A percentile compares a stretch with the other conserved stretches of the same genome.
Evolutionary conservation across 2,113 vertebrate species (phyloP).

Genomic region (Eira barbara): DNA sequence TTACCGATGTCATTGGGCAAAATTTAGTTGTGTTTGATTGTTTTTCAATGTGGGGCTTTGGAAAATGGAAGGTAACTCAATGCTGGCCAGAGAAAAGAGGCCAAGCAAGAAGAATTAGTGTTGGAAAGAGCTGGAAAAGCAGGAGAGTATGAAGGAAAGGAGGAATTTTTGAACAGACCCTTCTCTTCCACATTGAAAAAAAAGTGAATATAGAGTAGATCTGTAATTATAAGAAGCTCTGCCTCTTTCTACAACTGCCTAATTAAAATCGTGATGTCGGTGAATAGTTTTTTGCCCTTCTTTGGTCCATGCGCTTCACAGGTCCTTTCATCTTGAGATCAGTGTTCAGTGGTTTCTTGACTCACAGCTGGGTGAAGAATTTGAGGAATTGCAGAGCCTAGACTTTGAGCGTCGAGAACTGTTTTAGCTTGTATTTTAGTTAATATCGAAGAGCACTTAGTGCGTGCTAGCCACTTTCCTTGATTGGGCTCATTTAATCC

Average conservation of each 20-base stretch:
- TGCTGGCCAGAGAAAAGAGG: background rate
- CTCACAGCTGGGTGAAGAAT: slow-evolving; percentile 21
- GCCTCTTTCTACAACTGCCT: background rate
- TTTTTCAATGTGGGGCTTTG: slow-evolving; percentile 30
- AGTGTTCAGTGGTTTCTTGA: slow-evolving; percentile 13
- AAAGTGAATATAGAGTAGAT: background rate
- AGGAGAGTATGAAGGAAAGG: background rate
- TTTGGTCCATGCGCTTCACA: background rate
- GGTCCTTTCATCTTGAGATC: background rate
- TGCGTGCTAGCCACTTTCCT: background rate
- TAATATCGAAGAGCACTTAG: background rate
- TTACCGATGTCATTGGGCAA: background rate
- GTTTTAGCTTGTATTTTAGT: background rate
- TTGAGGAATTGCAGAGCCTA: background rate
- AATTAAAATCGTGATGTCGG: background rate
- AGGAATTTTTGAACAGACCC: background rate
- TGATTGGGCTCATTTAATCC: background rate
- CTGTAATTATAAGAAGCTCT: background rate
- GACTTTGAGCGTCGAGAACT: background rate
- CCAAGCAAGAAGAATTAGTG: background rate
- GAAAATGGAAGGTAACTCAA: background rate
- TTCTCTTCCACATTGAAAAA: background rate
- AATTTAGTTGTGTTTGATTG: background rate
- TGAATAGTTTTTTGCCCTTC: background rate
- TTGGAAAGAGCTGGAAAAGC: background rate